A percentile compares a stretch with the other conserved stretches of the same genome.
Conservation (phyloP, 2,888 invertebrate species). For the Acheta domesticus region DNA sequence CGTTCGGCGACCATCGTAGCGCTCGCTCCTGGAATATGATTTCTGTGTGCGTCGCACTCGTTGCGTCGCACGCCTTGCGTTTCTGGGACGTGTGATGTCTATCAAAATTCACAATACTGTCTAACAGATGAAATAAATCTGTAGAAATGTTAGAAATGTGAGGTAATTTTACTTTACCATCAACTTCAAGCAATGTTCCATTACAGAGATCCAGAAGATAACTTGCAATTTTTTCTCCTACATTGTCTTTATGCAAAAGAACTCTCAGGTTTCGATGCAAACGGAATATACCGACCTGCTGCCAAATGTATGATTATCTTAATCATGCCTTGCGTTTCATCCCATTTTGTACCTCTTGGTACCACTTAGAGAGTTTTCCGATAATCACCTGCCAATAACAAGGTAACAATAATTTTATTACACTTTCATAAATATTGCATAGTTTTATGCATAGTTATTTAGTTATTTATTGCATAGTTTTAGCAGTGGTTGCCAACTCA, state of each 20-base stretch:
- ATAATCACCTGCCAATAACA: constrained; percentile 40
- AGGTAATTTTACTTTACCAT: neutral
- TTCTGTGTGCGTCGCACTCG: too few species aligned
- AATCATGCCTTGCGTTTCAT: constrained; percentile 38
- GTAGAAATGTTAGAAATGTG: neutral
- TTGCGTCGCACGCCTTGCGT: too few species aligned
- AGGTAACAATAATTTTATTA: constrained; percentile 30
- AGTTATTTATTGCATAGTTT: too few species aligned
- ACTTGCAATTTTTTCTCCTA: neutral
- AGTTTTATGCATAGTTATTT: too few species aligned
- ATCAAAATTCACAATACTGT: too few species aligned
- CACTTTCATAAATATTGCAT: too few species aligned
- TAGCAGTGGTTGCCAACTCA: too few species aligned
- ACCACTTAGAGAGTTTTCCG: constrained; percentile 36
- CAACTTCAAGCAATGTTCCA: neutral
- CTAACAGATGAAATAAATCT: neutral
- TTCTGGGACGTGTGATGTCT: too few species aligned
- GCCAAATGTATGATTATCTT: constrained; percentile 37
- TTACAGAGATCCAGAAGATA: neutral
- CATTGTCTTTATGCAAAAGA: neutral
- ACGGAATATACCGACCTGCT: neutral
- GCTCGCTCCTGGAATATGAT: too few species aligned
- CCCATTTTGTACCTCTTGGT: constrained; percentile 31
- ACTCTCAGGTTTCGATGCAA: neutral
- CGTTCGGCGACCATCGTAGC: too few species aligned